Base-by-base conservation (phyloP, 2,797 vertebrate species). In the Danio albolineatus region DNA sequence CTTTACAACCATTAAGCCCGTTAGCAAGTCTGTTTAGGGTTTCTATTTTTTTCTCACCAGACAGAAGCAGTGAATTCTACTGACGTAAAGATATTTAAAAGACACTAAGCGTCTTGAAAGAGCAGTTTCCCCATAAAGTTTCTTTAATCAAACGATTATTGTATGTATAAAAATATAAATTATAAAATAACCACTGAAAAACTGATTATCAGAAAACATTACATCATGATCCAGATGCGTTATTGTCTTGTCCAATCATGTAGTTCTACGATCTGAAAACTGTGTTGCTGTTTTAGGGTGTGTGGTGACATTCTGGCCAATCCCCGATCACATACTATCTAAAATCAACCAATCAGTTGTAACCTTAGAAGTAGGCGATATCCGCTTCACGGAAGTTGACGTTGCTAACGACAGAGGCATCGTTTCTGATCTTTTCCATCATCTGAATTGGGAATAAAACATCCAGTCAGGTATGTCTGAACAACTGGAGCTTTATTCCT, bases 201-300 rank as follows among this genome's bases (percentile, higher is more conserved):
- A 43, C 43, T 12, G 3, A 10, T 21, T 21, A 0, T 17, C 21
- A 65, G 12, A 66, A 39, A 43, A 13, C n/a, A 19, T 64, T 13
- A 64, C 21, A 16, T 2, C 2, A 3, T 60, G 12, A 19, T 46
- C 17, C 17, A 28, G 28, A 28, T 28, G 28, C 28, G 3, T 28
- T 28, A 1, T 28, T 28, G 39, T 70, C n/a, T 62, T 61, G 66
- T 62, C 77, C 77, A 79, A 79, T 79, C 67, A 19, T 17, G 14
- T 54, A 44, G 46, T 46, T 56, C 59, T 62, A 79, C 67, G 67
- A 79, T 54, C 59, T 72, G 49, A 12, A 72, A 71, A 72, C 1
- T 54, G 38, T 72, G 19, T 72, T 28, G 56, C 36, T 51, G 56
- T 9, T 12, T 1, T 4, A 36, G 57, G 39, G 77, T 44, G 59